Evolutionary conservation across 92 coral and sea anemone genomes (phyloP).

Genomic region (Porites cylindrica): DNA sequence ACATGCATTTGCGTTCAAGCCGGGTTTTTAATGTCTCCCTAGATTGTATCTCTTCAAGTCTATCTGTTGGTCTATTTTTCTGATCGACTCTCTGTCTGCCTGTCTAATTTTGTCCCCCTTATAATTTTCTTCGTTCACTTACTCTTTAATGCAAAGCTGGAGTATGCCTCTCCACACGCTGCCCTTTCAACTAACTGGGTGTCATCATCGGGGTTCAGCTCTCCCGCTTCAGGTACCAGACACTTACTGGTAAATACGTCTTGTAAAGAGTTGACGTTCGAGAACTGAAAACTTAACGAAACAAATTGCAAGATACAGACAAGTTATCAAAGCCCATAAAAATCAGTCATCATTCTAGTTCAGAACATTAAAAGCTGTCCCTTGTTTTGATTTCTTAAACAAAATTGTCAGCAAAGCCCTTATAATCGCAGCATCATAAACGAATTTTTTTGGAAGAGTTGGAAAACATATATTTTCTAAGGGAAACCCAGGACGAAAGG

Average conservation of each 20-base stretch:
- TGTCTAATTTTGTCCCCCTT: not conserved
- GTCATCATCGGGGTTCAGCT: slow-evolving; percentile 26
- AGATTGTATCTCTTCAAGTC: not conserved
- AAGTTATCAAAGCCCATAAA: too few relatives aligned
- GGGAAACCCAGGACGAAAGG: too few relatives aligned
- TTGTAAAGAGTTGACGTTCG: slow-evolving; percentile 42
- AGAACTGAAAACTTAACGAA: slow-evolving; percentile 40
- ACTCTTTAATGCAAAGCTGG: slow-evolving; percentile 52
- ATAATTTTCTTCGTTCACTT: slow-evolving; percentile 10
- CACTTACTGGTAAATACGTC: slow-evolving; percentile 26
- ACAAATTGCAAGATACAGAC: not conserved
- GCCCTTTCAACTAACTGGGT: slow-evolving; percentile 1
- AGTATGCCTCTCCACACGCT: slow-evolving; percentile 19
- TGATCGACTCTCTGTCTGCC: not conserved
- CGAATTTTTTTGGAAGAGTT: too few relatives aligned
- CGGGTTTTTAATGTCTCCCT: not conserved
- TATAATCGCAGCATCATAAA: too few relatives aligned
- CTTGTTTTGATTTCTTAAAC: too few relatives aligned
- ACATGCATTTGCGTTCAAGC: not conserved
- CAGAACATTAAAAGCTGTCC: too few relatives aligned
- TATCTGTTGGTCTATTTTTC: not conserved
- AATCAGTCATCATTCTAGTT: not conserved
- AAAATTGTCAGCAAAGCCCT: too few relatives aligned
- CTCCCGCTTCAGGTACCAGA: slow-evolving; percentile 34
- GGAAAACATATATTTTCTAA: too few relatives aligned